phyloP scores from a whole-genome alignment of 2,113 vertebrate species.

The Ammodytes marinus region DNA sequence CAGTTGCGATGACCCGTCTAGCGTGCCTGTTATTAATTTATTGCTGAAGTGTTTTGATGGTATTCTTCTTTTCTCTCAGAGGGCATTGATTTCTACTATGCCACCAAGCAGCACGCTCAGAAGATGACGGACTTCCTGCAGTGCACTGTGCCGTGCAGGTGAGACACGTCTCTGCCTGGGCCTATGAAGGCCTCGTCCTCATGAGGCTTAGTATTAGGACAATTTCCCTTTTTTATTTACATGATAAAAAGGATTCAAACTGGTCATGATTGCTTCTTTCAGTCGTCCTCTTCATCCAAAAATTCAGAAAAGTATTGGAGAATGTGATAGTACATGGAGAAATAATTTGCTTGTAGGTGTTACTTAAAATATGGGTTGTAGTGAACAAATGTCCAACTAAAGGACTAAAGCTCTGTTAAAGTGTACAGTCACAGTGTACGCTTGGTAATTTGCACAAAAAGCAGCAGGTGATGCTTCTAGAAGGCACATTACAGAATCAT shows the following conservation, averaged over 20 bases:
- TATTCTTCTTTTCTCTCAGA: constrained; percentile 82
- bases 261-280: neutral
- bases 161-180: constrained; percentile 34
- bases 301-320: neutral
- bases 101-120: constrained; percentile 94
- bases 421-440: neutral
- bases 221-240: neutral
- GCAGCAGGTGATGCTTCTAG: neutral
- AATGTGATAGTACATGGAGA: neutral
- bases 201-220: neutral
- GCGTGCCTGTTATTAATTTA: constrained; percentile 31
- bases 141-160: constrained; percentile 95
- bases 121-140: constrained; percentile 99
- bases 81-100: constrained; percentile 97
- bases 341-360: neutral
- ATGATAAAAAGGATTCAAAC: constrained; percentile 5
- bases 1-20: neutral
- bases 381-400: neutral
- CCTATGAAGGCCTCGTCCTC: neutral
- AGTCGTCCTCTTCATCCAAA: neutral
- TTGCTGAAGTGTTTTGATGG: constrained; percentile 23
- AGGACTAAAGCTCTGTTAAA: neutral
- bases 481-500: neutral
- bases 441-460: neutral
- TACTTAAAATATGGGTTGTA: neutral